Evolutionary conservation across 2,888 invertebrate species (phyloP).

Genomic region (Rugalucina vietnamica): DNA sequence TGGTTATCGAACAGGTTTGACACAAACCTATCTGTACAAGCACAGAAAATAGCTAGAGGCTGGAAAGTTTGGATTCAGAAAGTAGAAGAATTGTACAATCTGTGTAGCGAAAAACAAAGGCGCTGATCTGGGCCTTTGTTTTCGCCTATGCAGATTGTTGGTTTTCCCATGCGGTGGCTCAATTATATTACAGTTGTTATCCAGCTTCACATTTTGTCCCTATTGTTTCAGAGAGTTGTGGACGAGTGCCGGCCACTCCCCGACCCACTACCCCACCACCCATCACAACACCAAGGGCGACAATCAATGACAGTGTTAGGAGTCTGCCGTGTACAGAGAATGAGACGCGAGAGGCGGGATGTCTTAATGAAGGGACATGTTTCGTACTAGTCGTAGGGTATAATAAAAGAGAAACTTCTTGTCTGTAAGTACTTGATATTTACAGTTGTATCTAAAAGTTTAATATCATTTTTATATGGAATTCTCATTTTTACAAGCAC

Average conservation of each 20-base stretch:
- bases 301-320: constrained; percentile 47
- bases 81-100: no score
- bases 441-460: background rate
- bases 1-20: no score
- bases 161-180: no score
- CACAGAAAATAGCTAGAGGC: no score
- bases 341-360: constrained; percentile 38
- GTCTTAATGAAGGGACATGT: constrained; percentile 53
- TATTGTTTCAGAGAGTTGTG: constrained; percentile 60
- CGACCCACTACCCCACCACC: constrained; percentile 44
- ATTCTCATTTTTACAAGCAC: no score
- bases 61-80: no score
- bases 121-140: no score
- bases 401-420: constrained; percentile 19
- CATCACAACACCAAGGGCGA: constrained; percentile 34
- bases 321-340: constrained; percentile 34
- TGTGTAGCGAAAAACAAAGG: no score
- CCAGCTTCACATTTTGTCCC: background rate
- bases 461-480: no score
- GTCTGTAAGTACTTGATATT: constrained; percentile 42
- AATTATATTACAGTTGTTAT: no score
- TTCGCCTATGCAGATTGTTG: no score
- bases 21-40: no score
- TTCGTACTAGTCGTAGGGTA: constrained; percentile 44
- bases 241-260: constrained; percentile 58